phyloP scores from a whole-genome alignment of 2,888 invertebrate species.

The Piscicola geometra region DNA sequence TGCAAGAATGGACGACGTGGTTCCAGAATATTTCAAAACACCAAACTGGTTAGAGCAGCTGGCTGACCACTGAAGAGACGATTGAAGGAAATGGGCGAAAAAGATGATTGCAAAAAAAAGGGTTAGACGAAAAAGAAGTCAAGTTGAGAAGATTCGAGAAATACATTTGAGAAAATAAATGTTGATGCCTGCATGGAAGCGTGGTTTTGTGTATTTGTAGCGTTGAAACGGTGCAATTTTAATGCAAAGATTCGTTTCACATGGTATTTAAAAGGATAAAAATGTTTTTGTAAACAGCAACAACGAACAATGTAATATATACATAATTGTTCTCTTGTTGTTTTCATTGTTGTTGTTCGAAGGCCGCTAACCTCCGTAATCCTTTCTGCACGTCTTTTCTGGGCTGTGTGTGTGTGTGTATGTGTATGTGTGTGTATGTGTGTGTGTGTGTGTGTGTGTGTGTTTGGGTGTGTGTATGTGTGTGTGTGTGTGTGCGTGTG shows the following conservation, averaged over 20 bases:
- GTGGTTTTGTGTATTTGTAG: background rate
- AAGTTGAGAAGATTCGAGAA: too few relatives aligned
- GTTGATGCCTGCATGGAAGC: background rate
- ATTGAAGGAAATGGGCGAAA: too few relatives aligned
- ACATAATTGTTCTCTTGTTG: background rate
- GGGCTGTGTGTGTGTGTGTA: background rate
- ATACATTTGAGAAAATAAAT: background rate
- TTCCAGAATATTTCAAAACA: slow-evolving; percentile 99
- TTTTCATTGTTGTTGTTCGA: background rate
- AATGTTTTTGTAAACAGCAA: too few relatives aligned
- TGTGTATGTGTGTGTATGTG: background rate
- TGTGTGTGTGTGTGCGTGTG: slow-evolving; percentile 9
- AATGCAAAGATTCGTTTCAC: too few relatives aligned
- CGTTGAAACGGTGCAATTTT: too few relatives aligned
- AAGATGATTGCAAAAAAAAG: too few relatives aligned
- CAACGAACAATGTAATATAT: too few relatives aligned
- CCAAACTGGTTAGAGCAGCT: slow-evolving; percentile 98
- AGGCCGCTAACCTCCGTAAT: too few relatives aligned
- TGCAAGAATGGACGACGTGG: slow-evolving; percentile 94
- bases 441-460: background rate
- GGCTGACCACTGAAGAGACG: slow-evolving; percentile 58
- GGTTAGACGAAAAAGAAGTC: too few relatives aligned
- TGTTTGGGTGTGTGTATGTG: slow-evolving; percentile 18
- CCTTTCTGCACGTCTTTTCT: background rate
- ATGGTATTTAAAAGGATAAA: too few relatives aligned